A percentile compares a stretch with the other conserved stretches of the same genome.
These are phyloP conservation scores for Pipistrellus kuhlii DNA, from an alignment of 2,797 vertebrate species.

Conservation along the genomic window DNA sequence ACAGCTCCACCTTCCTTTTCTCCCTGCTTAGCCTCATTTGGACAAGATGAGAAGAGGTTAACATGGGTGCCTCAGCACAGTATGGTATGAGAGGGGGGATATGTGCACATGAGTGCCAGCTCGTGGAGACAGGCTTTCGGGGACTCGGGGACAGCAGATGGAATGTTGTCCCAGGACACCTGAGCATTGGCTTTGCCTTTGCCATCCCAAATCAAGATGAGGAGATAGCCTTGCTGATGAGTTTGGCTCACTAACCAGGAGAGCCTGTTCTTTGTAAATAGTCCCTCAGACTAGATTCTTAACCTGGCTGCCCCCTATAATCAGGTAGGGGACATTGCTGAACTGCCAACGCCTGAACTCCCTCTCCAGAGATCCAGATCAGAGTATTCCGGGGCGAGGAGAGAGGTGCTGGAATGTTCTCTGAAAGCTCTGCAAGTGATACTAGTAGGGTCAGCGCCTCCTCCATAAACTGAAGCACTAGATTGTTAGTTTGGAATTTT, in stretches of 20 bases:
- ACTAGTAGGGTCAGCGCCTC: not conserved
- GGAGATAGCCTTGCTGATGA: not conserved
- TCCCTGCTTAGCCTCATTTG: not conserved
- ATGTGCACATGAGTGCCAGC: not conserved
- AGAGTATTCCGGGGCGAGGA: not conserved
- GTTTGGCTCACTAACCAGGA: not conserved
- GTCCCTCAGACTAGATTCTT: not conserved
- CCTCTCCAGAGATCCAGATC: not conserved
- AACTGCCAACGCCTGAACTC: not conserved
- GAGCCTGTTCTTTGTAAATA: not conserved
- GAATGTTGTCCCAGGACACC: not conserved
- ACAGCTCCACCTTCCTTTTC: not conserved
- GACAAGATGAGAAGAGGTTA: not conserved
- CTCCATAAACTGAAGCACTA: not conserved
- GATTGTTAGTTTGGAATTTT: not conserved
- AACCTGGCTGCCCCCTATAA: not conserved
- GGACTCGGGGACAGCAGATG: not conserved
- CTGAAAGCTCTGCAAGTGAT: constrained; percentile 21
- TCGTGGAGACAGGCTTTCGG: not conserved
- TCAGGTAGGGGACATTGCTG: not conserved
- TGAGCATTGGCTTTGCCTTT: not conserved
- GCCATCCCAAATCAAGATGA: not conserved
- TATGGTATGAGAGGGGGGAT: not conserved
- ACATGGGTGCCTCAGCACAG: not conserved
- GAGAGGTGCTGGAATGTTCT: not conserved